Conservation (phyloP, 2,888 invertebrate species). For the Noctua janthe region DNA sequence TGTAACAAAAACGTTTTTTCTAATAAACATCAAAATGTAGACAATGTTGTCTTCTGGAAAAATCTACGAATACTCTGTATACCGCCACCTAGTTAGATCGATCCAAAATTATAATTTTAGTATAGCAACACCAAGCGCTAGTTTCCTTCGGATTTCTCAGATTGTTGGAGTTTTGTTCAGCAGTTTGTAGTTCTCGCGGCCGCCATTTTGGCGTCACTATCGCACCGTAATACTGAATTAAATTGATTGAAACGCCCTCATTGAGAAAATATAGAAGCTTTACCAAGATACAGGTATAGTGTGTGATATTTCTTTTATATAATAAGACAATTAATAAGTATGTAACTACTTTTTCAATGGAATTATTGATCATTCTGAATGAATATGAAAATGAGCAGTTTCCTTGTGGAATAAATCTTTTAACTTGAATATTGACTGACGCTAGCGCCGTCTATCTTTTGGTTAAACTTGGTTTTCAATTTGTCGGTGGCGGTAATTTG, state of each 20-base stretch:
- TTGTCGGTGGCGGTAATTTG: conserved; percentile 81
- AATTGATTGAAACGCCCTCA: conserved; percentile 87
- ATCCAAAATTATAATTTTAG: conserved; percentile 37
- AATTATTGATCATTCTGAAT: conserved; percentile 34
- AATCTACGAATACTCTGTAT: neutral
- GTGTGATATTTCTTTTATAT: conserved; percentile 35
- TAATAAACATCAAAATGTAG: neutral
- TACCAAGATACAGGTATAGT: conserved; percentile 64
- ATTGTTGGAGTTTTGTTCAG: conserved; percentile 6
- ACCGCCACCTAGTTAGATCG: conserved; percentile 51
- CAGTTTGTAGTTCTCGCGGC: conserved; percentile 71
- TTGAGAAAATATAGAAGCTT: conserved; percentile 83
- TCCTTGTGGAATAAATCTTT: conserved; percentile 51
- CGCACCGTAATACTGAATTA: conserved; percentile 70
- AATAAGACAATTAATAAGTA: conserved; percentile 11
- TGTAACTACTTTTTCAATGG: conserved; percentile 11
- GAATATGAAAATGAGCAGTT: conserved; percentile 58
- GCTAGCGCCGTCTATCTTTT: conserved; percentile 85
- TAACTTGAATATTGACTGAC: conserved; percentile 74
- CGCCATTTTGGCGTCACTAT: conserved; percentile 87
- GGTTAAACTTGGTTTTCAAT: conserved; percentile 68
- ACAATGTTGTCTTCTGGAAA: neutral
- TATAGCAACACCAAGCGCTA: conserved; percentile 43
- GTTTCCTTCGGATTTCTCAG: conserved; percentile 26
- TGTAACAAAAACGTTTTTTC: neutral